A percentile compares a stretch with the other conserved stretches of the same genome.
These are phyloP conservation scores for Hippoglossus stenolepis DNA, from an alignment of 2,113 vertebrate genomes.

Conservation along the genomic window DNA sequence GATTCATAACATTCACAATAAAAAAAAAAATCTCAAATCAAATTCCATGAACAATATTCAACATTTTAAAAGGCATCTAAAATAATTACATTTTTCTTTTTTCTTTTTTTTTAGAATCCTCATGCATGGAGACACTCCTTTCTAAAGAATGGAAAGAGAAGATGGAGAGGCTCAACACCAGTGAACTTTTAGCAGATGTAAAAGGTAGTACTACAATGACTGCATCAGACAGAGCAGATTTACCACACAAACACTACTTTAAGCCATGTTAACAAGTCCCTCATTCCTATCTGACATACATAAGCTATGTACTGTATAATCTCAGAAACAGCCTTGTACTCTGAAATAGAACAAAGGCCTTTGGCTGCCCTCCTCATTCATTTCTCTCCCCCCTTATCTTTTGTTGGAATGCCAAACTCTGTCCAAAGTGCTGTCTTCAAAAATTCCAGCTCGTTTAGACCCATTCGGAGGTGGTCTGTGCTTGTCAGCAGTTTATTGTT, in stretches of 20 bases:
- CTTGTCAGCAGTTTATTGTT: constrained; percentile 55
- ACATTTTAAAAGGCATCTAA: neutral
- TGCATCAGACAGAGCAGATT: constrained; percentile 5
- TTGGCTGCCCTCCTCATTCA: constrained; percentile 71
- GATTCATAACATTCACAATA: constrained; percentile 21
- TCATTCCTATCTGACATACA: constrained; percentile 61
- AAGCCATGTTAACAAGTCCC: constrained; percentile 34
- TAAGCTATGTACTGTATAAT: constrained; percentile 55
- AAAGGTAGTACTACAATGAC: constrained; percentile 87
- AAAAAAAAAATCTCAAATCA: neutral
- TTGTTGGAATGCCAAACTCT: constrained; percentile 66
- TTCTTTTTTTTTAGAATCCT: constrained; percentile 85
- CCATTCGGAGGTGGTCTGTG: constrained; percentile 34
- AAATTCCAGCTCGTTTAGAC: constrained; percentile 58
- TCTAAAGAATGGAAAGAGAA: constrained; percentile 99
- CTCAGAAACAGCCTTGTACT: constrained; percentile 61
- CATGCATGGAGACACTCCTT: constrained; percentile 97
- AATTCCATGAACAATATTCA: no score
- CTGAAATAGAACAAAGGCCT: constrained; percentile 72
- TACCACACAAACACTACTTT: constrained; percentile 13
- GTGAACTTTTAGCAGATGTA: constrained; percentile 96
- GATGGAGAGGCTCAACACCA: constrained; percentile 98
- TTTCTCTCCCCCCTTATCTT: constrained; percentile 68
- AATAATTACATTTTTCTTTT: neutral
- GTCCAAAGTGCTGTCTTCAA: constrained; percentile 63